Percentiles rank a stretch among this genome's conserved stretches.
Conservation (phyloP, 2,113 vertebrate species). For the Oreotrochilus melanogaster region DNA sequence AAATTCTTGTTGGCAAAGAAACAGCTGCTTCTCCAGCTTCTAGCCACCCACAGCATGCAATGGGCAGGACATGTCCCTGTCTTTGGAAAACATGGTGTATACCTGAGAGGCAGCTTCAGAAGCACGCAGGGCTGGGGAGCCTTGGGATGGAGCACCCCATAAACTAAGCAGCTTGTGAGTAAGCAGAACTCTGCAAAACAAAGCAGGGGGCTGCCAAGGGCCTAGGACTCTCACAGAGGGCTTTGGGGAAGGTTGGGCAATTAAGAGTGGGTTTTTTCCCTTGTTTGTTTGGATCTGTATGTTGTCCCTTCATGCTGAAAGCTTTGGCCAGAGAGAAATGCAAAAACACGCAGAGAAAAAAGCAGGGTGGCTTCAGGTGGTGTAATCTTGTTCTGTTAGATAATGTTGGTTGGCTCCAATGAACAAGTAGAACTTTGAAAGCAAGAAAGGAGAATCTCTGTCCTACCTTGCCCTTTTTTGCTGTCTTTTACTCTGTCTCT, state of each 20-base stretch:
- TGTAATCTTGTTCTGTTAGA: not conserved
- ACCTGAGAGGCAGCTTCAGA: not conserved
- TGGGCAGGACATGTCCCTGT: not conserved
- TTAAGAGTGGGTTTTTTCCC: not conserved
- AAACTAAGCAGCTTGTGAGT: not conserved
- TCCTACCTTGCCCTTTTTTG: not conserved
- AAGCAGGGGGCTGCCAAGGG: not conserved
- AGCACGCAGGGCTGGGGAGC: not conserved
- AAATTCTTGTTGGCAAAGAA: slow-evolving; percentile 23
- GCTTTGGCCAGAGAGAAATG: not conserved
- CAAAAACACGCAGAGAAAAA: not conserved
- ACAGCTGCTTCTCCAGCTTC: not conserved
- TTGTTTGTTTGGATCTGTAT: not conserved
- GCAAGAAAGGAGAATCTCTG: not conserved
- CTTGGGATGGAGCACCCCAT: not conserved
- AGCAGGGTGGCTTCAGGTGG: not conserved
- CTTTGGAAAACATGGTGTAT: not conserved
- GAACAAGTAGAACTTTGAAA: not conserved
- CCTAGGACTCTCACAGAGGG: not conserved
- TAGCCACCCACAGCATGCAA: not conserved
- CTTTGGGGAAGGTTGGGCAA: not conserved
- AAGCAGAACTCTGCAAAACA: slow-evolving; percentile 10
- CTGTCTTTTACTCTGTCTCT: not conserved
- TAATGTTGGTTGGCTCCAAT: not conserved
- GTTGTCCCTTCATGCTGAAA: not conserved